Conservation (phyloP, 2,113 vertebrate species). For the Apeltes quadracus region DNA sequence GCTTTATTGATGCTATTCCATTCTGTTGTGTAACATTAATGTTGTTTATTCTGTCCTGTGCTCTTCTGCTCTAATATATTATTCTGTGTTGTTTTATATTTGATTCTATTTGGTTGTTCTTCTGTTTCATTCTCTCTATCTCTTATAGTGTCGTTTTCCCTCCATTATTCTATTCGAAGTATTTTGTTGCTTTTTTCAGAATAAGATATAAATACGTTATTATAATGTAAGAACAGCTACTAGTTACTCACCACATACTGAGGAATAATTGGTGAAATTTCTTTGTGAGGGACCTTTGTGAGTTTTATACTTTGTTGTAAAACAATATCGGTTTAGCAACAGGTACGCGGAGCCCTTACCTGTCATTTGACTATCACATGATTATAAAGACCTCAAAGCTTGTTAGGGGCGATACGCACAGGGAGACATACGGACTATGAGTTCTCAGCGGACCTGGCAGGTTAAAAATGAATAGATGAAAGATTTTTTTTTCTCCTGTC, state of each 20-base stretch:
- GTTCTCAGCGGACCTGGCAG: neutral
- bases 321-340: neutral
- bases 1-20: neutral
- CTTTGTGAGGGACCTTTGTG: neutral
- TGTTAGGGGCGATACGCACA: conserved; percentile 1
- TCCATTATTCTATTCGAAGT: neutral
- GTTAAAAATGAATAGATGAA: neutral
- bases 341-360: neutral
- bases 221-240: neutral
- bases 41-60: neutral
- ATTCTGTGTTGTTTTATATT: neutral
- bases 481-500: neutral
- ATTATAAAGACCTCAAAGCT: neutral
- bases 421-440: neutral
- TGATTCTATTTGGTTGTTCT: neutral
- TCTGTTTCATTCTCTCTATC: neutral
- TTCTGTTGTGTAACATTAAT: neutral
- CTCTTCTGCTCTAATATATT: neutral
- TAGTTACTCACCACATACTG: neutral
- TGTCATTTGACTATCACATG: conserved; percentile 48
- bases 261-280: neutral
- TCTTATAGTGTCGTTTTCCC: neutral
- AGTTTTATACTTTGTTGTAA: neutral
- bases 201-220: neutral
- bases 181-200: neutral